Percentiles rank a stretch among this genome's conserved stretches.
Evolutionary conservation across 2,888 invertebrate species (phyloP).

Genomic region (Hypolimnas misippus): DNA sequence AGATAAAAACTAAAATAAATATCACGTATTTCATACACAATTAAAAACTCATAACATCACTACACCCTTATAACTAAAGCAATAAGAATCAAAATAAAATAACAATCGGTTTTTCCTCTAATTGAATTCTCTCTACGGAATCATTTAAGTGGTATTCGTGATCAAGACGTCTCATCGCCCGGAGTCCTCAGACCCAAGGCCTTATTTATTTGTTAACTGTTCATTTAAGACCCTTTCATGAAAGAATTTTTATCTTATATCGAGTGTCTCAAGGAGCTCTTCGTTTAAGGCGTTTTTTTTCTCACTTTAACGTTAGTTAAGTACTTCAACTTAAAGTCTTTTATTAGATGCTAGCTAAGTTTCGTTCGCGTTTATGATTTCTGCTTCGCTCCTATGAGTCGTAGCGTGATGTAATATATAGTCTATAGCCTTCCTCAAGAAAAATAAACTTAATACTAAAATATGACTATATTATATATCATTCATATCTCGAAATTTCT

Average conservation of each 20-base stretch:
- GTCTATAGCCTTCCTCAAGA: too few relatives aligned
- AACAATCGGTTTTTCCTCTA: constrained; percentile 6
- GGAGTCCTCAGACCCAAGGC: constrained; percentile 4
- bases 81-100: constrained; percentile 4
- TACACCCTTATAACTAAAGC: neutral
- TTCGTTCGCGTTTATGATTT: too few relatives aligned
- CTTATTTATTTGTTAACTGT: constrained; percentile 13
- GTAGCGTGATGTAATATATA: too few relatives aligned
- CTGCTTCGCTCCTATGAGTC: too few relatives aligned
- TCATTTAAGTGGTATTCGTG: constrained; percentile 13
- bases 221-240: constrained; percentile 7
- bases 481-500: too few relatives aligned
- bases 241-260: constrained; percentile 3
- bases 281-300: neutral
- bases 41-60: neutral
- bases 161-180: constrained; percentile 6
- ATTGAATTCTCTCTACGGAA: constrained; percentile 11
- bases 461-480: too few relatives aligned
- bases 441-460: too few relatives aligned
- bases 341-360: too few relatives aligned
- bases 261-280: neutral
- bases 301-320: too few relatives aligned
- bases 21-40: neutral
- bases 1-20: neutral
- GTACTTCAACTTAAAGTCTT: too few relatives aligned